Evolutionary conservation across 2,113 vertebrate species (phyloP).

Genomic region (Macrotis lagotis): DNA sequence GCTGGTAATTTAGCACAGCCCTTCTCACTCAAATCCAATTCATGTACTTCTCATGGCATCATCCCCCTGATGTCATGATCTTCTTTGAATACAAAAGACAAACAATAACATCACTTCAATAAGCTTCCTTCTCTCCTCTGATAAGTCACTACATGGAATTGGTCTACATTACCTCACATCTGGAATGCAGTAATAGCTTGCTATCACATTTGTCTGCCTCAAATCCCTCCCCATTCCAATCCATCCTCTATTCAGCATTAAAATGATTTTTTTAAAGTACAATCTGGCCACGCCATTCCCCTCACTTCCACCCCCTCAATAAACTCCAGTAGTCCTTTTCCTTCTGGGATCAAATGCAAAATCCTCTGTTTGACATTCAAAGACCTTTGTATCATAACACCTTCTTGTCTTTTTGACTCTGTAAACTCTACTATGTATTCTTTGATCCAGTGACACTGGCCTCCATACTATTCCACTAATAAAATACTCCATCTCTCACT

Average conservation of each 20-base stretch:
- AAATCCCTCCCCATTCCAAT: neutral
- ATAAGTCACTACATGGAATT: neutral
- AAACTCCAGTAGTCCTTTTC: neutral
- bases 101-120: neutral
- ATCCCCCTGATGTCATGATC: no score
- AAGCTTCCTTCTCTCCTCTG: neutral
- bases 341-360: neutral
- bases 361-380: neutral
- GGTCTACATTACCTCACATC: no score
- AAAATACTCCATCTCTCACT: neutral
- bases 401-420: no score
- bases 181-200: neutral
- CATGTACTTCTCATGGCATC: no score
- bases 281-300: neutral
- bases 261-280: neutral
- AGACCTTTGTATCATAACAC: neutral
- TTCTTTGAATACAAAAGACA: no score
- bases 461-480: neutral
- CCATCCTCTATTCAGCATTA: neutral
- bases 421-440: neutral
- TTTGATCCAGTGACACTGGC: neutral
- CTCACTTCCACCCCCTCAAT: no score
- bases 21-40: no score
- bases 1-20: no score
- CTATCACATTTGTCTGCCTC: neutral